A percentile compares a stretch with the other conserved stretches of the same genome.
phyloP scores from a whole-genome alignment of 2,888 invertebrate genomes.

The Teleogryllus oceanicus region DNA sequence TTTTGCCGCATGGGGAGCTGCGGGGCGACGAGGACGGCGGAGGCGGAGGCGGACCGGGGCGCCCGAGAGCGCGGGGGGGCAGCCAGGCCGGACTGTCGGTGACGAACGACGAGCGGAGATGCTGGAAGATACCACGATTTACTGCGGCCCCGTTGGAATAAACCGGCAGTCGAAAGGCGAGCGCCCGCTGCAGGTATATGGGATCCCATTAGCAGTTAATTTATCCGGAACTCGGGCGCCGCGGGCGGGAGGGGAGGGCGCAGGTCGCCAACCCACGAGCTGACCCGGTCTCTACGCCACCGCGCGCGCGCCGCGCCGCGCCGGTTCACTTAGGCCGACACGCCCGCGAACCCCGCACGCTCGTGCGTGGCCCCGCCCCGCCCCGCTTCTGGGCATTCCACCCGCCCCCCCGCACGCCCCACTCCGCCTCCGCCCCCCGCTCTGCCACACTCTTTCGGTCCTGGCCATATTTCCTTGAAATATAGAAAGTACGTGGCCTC shows the following conservation, averaged over 20 bases:
- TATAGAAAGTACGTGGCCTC: no score
- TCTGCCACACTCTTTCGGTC: no score
- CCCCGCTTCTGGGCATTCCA: no score
- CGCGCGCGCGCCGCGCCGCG: no score
- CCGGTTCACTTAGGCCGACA: no score
- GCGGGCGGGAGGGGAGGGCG: background rate
- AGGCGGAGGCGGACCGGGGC: background rate
- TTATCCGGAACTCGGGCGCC: background rate
- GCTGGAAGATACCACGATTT: background rate
- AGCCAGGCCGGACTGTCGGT: background rate
- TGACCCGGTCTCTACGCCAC: background rate
- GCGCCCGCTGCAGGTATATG: background rate
- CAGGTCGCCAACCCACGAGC: constrained; percentile 5
- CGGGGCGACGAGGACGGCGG: background rate
- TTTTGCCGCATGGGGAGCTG: background rate
- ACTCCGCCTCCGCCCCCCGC: no score
- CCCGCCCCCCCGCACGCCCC: no score
- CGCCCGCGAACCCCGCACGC: no score
- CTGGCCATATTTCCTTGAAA: no score
- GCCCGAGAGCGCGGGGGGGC: background rate
- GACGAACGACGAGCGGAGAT: background rate
- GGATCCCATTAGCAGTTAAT: constrained; percentile 10
- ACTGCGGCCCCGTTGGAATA: background rate
- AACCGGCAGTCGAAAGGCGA: background rate
- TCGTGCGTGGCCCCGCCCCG: no score